A percentile compares a stretch with the other conserved stretches of the same genome.
Evolutionary conservation across 2,888 invertebrate species (phyloP).

Genomic region (Amblyjoppa proteus): DNA sequence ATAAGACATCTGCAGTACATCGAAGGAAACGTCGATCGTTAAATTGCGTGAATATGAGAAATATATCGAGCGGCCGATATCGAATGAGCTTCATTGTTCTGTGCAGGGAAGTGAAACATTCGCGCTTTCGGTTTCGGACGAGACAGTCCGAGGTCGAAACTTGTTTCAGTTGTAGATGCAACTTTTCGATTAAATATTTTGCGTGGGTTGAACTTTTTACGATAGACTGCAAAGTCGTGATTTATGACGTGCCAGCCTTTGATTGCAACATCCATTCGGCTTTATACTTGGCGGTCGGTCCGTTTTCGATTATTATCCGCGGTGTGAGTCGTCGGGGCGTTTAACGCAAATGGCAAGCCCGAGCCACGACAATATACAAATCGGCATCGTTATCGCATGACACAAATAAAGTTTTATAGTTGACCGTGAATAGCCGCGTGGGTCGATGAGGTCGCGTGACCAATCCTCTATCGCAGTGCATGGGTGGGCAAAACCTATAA

Average conservation of each 20-base stretch:
- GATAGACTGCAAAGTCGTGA: neutral
- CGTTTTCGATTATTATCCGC: constrained; percentile 28
- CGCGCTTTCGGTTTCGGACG: neutral
- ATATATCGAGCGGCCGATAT: neutral
- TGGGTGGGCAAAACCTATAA: neutral
- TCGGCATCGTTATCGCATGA: constrained; percentile 29
- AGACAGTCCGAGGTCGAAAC: neutral
- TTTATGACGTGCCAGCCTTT: neutral
- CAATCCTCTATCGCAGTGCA: neutral
- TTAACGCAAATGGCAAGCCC: constrained; percentile 24
- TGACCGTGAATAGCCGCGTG: neutral
- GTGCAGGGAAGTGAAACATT: neutral
- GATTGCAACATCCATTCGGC: neutral
- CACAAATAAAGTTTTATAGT: constrained; percentile 16
- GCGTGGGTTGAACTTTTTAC: neutral
- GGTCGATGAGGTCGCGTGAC: too few relatives aligned
- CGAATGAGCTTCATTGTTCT: neutral
- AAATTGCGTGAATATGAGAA: neutral
- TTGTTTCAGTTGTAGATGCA: neutral
- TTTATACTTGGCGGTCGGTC: neutral
- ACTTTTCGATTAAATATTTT: too few relatives aligned
- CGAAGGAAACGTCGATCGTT: neutral
- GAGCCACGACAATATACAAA: constrained; percentile 17
- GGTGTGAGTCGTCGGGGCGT: constrained; percentile 5
- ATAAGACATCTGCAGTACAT: neutral